Evolutionary conservation across 2,113 vertebrate species (phyloP).

Genomic region (Amia ocellicauda): DNA sequence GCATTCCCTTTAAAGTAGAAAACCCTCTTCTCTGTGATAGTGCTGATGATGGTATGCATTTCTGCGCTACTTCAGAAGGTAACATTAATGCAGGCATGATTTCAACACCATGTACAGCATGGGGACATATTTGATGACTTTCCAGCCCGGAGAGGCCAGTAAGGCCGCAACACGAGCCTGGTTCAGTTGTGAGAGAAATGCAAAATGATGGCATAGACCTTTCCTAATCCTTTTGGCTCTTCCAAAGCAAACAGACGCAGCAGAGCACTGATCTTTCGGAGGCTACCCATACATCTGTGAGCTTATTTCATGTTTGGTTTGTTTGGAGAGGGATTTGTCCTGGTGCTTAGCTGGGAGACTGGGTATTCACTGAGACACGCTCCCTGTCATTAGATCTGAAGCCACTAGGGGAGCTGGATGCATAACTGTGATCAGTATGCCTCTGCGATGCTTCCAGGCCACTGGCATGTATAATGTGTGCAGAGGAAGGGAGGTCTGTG

Average conservation of each 20-base stretch:
- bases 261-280: not conserved
- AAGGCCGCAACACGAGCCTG: not conserved
- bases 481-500: no score
- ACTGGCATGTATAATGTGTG: no score
- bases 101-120: no score
- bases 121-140: no score
- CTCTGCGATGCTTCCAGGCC: no score
- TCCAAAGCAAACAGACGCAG: not conserved
- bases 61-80: no score
- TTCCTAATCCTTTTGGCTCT: not conserved
- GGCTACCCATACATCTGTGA: not conserved
- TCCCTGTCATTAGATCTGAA: not conserved
- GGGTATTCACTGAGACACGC: not conserved
- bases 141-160: no score
- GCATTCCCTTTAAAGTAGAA: no score
- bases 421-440: not conserved
- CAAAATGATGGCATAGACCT: not conserved
- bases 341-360: not conserved
- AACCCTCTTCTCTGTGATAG: no score
- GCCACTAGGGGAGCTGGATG: slow-evolving; percentile 14
- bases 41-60: no score
- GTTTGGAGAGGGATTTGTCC: not conserved
- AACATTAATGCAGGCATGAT: no score
- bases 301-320: not conserved
- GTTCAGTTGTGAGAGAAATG: not conserved